Evolutionary conservation across 1,140 invertebrate species (phyloP), one percentile per base, ranked within the genome.

Genomic region (Macrosteles quadrilineatus): DNA sequence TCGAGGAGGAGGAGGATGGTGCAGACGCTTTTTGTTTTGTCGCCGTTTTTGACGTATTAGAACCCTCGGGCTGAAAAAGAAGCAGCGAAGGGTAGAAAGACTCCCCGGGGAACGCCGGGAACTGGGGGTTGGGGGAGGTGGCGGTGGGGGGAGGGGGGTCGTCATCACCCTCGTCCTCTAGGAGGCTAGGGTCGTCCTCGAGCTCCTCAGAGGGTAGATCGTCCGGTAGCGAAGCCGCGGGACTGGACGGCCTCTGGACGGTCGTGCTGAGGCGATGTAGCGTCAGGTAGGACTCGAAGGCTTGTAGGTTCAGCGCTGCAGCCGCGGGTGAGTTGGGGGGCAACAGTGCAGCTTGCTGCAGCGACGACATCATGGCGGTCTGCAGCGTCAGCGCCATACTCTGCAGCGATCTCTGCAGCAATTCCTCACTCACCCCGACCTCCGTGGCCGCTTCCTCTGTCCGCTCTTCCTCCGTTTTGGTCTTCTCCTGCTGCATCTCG

Each of bases 231-330:
- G 78, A 75, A 0, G 69, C 64, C 62, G 70, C 47, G 23, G 59
- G 17, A 30, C 31, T 55, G 63, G 62, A 14, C 17, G 65, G 36
- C 25, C 64, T 81, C 82, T 45, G 85, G 69, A 69, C 45, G 65
- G 72, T 74, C 78, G 83, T 79, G 63, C 76, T 80, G 25, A 93
- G 81, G 69, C 91, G 84, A 80, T 93, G 91, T 36, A 93, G 81
- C 14, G 91, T 90, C 76, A 93, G 82, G 81, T 93, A 93, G 29
- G 91, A 92, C 81, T 94, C 91, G 36, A 94, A 78, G 1, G 91
- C 91, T 81, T 93, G 91, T 3, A 93, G 82, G 79, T 92, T 92
- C 2, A 93, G 80, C 0, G 91, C 91, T 3, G 90, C 89, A 1
- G 90, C 90, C 1, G 90, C 90, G 0, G 91, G 88, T 0, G 90